phyloP scores from a whole-genome alignment of 1,140 invertebrate genomes.

The Stenopsyche tienmushanensis region DNA sequence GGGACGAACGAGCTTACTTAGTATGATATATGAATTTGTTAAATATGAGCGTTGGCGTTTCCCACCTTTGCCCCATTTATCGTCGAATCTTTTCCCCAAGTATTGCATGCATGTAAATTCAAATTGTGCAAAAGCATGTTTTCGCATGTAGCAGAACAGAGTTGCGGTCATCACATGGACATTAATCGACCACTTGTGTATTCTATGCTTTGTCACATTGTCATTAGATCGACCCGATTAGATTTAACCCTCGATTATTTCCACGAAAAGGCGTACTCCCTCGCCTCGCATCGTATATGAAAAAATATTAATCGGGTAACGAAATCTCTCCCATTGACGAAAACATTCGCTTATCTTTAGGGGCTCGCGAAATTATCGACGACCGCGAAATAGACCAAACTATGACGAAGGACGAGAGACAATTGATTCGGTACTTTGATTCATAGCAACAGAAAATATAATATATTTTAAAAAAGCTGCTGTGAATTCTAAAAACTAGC shows the following conservation, averaged over 20 bases:
- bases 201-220: constrained; percentile 33
- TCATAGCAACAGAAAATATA: no score
- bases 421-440: no score
- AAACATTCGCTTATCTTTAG: no score
- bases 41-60: background rate
- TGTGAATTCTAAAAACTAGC: no score
- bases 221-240: constrained; percentile 21
- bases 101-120: background rate
- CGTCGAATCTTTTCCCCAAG: background rate
- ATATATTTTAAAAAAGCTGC: no score
- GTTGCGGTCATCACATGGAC: constrained; percentile 28
- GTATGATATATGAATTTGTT: background rate
- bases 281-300: no score
- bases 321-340: no score
- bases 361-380: no score
- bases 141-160: constrained; percentile 30
- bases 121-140: background rate
- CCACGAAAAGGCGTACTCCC: background rate
- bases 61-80: background rate
- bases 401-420: no score
- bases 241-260: constrained; percentile 10
- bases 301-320: no score
- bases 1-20: background rate
- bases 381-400: no score
- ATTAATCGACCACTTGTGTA: constrained; percentile 29